Evolutionary conservation across 2,797 vertebrate genomes (phyloP).

Genomic region (Onychomys torridus): DNA sequence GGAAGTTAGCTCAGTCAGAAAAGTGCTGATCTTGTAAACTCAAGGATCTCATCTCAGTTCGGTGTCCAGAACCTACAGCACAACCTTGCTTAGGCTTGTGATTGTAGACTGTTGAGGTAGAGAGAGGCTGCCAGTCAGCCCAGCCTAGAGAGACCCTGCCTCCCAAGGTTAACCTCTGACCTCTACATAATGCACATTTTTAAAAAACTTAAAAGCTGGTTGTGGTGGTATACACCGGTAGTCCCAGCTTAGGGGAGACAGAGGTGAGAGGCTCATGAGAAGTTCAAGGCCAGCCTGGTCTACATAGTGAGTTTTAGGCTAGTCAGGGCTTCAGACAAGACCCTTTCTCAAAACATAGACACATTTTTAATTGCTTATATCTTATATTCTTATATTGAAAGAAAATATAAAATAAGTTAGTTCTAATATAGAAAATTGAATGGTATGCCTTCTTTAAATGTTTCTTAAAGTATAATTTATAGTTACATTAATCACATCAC

Average conservation of each 20-base stretch:
- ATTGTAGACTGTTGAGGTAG: not conserved
- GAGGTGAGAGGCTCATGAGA: not conserved
- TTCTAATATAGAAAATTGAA: not conserved
- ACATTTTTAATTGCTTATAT: constrained; percentile 35
- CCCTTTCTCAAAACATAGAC: not conserved
- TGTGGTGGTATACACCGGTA: not conserved
- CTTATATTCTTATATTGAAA: constrained; percentile 8
- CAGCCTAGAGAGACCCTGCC: not conserved
- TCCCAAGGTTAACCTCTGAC: not conserved
- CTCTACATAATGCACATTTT: not conserved
- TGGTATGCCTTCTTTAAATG: constrained; percentile 31
- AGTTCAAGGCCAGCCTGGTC: not conserved
- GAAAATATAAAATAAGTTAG: constrained; percentile 20
- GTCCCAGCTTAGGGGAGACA: not conserved
- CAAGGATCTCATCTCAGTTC: not conserved
- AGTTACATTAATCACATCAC: not conserved
- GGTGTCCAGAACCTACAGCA: not conserved
- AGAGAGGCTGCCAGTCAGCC: not conserved
- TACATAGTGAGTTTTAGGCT: not conserved
- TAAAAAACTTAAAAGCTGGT: not conserved
- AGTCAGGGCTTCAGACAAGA: not conserved
- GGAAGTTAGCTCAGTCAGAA: not conserved
- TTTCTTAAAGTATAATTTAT: constrained; percentile 41
- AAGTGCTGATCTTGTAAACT: not conserved
- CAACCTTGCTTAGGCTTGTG: not conserved